Conservation (phyloP, 2,113 vertebrate species). For the Anoplopoma fimbria region DNA sequence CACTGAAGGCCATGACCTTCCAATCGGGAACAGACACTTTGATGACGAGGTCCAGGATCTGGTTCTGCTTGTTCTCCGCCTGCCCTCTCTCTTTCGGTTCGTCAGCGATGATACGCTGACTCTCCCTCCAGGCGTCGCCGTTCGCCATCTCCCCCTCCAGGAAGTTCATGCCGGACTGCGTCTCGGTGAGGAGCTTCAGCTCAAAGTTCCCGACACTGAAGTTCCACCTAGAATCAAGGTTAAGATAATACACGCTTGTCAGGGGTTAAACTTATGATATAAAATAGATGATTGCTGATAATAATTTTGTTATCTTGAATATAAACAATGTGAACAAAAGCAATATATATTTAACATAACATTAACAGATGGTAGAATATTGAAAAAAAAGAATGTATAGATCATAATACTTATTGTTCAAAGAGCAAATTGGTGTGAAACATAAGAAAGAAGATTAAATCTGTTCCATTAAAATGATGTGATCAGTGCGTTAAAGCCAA, state of each 20-base stretch:
- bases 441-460: background rate
- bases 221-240: constrained; percentile 92
- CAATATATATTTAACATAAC: background rate
- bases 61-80: constrained; percentile 82
- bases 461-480: background rate
- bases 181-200: constrained; percentile 91
- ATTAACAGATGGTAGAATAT: background rate
- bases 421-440: background rate
- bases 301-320: background rate
- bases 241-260: background rate
- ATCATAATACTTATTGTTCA: background rate
- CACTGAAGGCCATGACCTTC: constrained; percentile 97
- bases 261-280: background rate
- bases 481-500: background rate
- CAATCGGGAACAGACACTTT: constrained; percentile 97
- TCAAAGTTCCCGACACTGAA: constrained; percentile 99
- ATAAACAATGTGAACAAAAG: background rate
- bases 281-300: background rate
- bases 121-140: constrained; percentile 83
- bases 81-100: constrained; percentile 74
- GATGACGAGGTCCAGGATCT: constrained; percentile 91
- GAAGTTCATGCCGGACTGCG: constrained; percentile 88
- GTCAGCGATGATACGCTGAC: constrained; percentile 89
- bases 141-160: constrained; percentile 88
- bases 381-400: background rate